A percentile compares a stretch with the other conserved stretches of the same genome.
Conservation (phyloP, 1,140 invertebrate genomes). For the Drosophila dunni region DNA sequence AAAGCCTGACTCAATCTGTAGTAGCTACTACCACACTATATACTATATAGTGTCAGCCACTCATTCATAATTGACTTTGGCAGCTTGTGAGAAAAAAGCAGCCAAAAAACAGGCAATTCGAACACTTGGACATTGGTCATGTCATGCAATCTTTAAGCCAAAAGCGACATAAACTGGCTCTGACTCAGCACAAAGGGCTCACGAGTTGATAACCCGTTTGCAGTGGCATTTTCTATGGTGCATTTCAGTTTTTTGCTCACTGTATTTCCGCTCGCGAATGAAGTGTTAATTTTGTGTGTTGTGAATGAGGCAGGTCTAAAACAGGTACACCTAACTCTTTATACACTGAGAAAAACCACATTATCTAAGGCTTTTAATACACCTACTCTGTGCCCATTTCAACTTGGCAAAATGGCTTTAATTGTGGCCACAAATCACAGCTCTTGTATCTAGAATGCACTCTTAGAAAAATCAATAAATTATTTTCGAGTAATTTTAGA, state of each 20-base stretch:
- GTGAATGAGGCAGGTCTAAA: not conserved
- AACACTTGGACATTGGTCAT: slow-evolving; percentile 36
- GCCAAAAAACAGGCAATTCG: slow-evolving; percentile 22
- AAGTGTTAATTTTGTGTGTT: not conserved
- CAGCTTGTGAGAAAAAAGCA: slow-evolving; percentile 39
- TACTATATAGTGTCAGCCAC: slow-evolving; percentile 4
- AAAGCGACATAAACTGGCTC: not conserved
- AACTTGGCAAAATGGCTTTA: too few relatives aligned
- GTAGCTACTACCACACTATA: not conserved
- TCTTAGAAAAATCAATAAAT: slow-evolving; percentile 19
- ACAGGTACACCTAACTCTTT: not conserved
- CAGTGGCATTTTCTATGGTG: slow-evolving; percentile 21
- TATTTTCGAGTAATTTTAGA: slow-evolving; percentile 37
- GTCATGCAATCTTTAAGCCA: slow-evolving; percentile 22
- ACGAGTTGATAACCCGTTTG: slow-evolving; percentile 16
- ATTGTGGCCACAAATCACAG: not conserved
- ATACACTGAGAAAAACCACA: too few relatives aligned
- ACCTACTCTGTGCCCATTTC: too few relatives aligned
- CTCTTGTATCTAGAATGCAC: not conserved
- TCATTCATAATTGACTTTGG: slow-evolving; percentile 40
- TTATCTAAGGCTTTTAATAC: too few relatives aligned
- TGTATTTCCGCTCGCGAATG: not conserved
- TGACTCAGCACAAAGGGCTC: slow-evolving; percentile 43
- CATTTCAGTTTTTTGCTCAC: not conserved
- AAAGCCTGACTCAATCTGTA: slow-evolving; percentile 53